Evolutionary conservation across 2,797 vertebrate species (phyloP), one percentile per base, ranked within the genome.

Genomic region (Tenualosa thibaudeaui): DNA sequence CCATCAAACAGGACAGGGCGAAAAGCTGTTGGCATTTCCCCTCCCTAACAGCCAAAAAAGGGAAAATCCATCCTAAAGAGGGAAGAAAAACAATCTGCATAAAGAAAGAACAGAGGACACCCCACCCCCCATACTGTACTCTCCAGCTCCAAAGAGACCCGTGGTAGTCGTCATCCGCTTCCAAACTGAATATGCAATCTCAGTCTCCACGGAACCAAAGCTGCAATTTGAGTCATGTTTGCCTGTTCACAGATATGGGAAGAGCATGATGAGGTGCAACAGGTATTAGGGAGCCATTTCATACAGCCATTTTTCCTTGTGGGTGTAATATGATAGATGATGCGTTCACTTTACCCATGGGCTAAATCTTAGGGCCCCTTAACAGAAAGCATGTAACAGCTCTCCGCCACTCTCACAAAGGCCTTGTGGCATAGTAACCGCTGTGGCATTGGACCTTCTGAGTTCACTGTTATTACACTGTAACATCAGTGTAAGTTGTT

Each of bases 21-120:
- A 78, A 78, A 43, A 51, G 50, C 50, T 51, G 71, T 40, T 19
- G 71, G 71, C 71, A 78, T 78, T 78, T 78, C 71, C 40, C 71
- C 71, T 78, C 71, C 71, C 71, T 46, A 78, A 43, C 71, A 78
- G 71, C 71, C 71, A 78, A 78, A 78, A 78, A 78, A 78, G 71
- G 71, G 71, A 78, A 78, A 78, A 78, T 78, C 71, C 71, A 78
- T 43, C 37, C 71, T 78, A 19, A 19, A 78, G 40, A 19, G 71
- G 40, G 71, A 78, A 46, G 71, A 46, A 78, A 78, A 78, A 78
- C 71, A 46, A 78, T 78, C 71, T 78, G 13, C 26, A 40, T 9
- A 78, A 22, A 78, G 37, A 78, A 9, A 78, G 37, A 46, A 78
- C 71, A 19, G 71, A 78, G 19, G 40, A 46, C 71, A 43, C 40